Evolutionary conservation across 1,140 invertebrate genomes (phyloP), one percentile per base, ranked within the genome.

Genomic region (Pteromalus puparum): DNA sequence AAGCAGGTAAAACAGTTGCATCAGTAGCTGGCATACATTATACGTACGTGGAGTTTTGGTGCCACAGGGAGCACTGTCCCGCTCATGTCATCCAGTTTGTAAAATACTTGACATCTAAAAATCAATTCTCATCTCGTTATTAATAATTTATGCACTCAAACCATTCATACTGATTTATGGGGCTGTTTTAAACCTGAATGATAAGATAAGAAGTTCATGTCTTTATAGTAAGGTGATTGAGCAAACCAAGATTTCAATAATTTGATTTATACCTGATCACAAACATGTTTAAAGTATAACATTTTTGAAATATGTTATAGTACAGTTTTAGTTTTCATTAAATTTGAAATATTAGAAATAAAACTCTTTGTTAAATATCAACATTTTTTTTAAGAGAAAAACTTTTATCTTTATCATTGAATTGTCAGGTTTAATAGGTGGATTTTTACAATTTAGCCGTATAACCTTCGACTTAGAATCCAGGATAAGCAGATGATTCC

Each of bases 121-220:
- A 93, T 94, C 92, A 94, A 92, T 81, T 85, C 93, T 94, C 91
- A 93, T 91, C 90, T 92, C 88, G 93, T 94, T 94, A 94, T 93
- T 94, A 93, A 93, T 92, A 93, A 92, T 93, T 92, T 92, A 90
- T 92, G 88, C 92, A 92, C 91, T 91, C 91, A 90, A 89, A 89
- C 88, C 91, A 93, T 90, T 91, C 93, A 92, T 91, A 90, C 93
- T 90, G 90, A 81, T 77, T 81, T 85, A 77, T 67, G 67, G 84
- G 84, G 42, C 46, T 87, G 85, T 87, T 88, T 86, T 84, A 89
- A 89, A 88, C 76, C 87, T 88, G 87, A 74, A 80, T 89, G 87
- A 91, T 61, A 88, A 81, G 68, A 86, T 82, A 79, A 85, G 70
- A 72, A 18, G 7, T 74, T 26, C 65, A 6, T 67, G n/a, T 67